A percentile compares a stretch with the other conserved stretches of the same genome.
Conservation (phyloP, 2,888 invertebrate species). For the Acanthopleura granulata region DNA sequence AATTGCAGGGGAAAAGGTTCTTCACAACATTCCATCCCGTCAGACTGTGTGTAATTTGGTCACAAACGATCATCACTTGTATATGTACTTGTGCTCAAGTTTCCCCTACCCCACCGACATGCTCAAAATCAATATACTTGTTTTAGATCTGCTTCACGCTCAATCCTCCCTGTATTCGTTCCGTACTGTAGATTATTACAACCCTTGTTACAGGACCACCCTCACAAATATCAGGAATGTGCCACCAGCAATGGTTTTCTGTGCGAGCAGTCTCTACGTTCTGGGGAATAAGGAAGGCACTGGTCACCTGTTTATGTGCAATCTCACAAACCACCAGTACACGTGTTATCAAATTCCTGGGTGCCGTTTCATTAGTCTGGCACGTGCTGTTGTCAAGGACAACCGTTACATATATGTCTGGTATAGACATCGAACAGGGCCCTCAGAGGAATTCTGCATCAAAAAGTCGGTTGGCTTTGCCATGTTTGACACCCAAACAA, state of each 20-base stretch:
- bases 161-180: conserved; percentile 60
- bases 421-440: conserved; percentile 64
- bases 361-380: conserved; percentile 62
- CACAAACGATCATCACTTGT: conserved; percentile 54
- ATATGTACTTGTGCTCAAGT: conserved; percentile 63
- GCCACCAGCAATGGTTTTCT: conserved; percentile 62
- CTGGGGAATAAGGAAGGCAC: conserved; percentile 64
- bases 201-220: conserved; percentile 64
- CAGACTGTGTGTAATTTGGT: conserved; percentile 61
- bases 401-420: conserved; percentile 61
- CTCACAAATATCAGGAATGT: conserved; percentile 61
- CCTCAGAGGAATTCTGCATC: conserved; percentile 65
- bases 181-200: conserved; percentile 57
- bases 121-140: conserved; percentile 62
- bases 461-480: conserved; percentile 64
- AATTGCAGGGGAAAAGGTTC: conserved; percentile 53
- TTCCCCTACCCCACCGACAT: conserved; percentile 67
- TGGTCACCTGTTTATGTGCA: conserved; percentile 63
- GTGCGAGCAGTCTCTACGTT: conserved; percentile 58
- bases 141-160: conserved; percentile 56
- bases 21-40: conserved; percentile 59
- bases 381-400: conserved; percentile 56
- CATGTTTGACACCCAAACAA: conserved; percentile 62
- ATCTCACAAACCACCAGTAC: conserved; percentile 58
- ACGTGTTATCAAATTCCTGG: conserved; percentile 62